Conservation (phyloP, 2,113 vertebrate species). For the Hemicordylus capensis region DNA sequence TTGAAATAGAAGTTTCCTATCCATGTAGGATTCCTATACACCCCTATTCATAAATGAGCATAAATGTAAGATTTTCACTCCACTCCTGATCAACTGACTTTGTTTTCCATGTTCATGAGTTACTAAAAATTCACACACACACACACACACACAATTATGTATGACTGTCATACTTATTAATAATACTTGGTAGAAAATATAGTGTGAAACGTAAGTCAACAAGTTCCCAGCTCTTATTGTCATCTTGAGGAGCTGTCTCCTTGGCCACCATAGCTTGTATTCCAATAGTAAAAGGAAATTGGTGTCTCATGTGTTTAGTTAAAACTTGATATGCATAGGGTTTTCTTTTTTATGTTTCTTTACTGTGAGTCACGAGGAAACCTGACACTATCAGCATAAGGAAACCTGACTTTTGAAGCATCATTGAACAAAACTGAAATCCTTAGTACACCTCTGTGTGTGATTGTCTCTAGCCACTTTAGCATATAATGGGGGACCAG, state of each 20-base stretch:
- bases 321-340: fast-evolving
- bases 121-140: background rate
- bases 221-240: background rate
- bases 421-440: background rate
- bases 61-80: too few relatives aligned
- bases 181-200: background rate
- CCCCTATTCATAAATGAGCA: background rate
- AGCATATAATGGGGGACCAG: too few relatives aligned
- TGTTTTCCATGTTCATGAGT: too few relatives aligned
- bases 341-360: background rate
- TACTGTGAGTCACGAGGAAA: background rate
- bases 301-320: fast-evolving
- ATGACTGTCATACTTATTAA: background rate
- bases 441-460: background rate
- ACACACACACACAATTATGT: background rate
- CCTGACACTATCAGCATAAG: background rate
- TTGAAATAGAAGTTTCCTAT: background rate
- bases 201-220: background rate
- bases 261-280: background rate
- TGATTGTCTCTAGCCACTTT: too few relatives aligned
- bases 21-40: background rate
- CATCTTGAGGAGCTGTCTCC: background rate
- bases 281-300: background rate
- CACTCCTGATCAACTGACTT: too few relatives aligned
- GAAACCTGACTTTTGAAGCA: too few relatives aligned